Evolutionary conservation across 1,140 invertebrate genomes (phyloP), one percentile per base, ranked within the genome.

Genomic region (Plectrocnemia conspersa): DNA sequence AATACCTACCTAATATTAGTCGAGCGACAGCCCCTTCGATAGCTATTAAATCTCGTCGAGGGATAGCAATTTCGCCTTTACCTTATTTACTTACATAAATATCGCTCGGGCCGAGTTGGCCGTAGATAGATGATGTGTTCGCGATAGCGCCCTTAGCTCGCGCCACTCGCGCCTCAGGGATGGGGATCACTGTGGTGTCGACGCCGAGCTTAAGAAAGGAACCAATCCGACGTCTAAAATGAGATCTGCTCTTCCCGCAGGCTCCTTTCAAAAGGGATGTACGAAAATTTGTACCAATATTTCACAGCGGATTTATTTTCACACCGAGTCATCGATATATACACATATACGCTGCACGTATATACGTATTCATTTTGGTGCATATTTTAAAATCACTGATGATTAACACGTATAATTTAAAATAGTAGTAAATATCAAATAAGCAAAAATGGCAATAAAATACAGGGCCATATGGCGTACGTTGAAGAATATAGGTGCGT

Each of bases 171-270:
- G 16, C 38, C 15, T 19, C 5, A 24, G 23, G 3, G 46, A 18
- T 35, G 11, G 35, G 35, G 44, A 16, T 24, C 29, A 11, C n/a
- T n/a, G 44, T 23, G 44, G 21, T 24, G 54, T 40, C 48, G 33
- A 23, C 49, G 18, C n/a, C 33, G 11, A 23, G 46, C 46, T 48
- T 50, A 49, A 49, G 45, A 56, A 56, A 50, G 54, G 54, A 56
- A 49, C 54, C 54, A 56, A 56, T 56, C 44, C 54, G 54, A 50
- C 46, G 54, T 56, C 44, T 56, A 56, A 56, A 56, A 56, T 56
- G 54, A 56, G 54, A 56, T 56, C 46, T 48, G 54, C 33, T 56
- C 44, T 56, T 10, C 24, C 54, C 54, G 23, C 46, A 19, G 54
- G 54, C 54, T 42, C 54, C 41, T 29, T 48, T 55, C 53, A 47